phyloP scores from a whole-genome alignment of 2,113 vertebrate species.

The Nettapus auritus region DNA sequence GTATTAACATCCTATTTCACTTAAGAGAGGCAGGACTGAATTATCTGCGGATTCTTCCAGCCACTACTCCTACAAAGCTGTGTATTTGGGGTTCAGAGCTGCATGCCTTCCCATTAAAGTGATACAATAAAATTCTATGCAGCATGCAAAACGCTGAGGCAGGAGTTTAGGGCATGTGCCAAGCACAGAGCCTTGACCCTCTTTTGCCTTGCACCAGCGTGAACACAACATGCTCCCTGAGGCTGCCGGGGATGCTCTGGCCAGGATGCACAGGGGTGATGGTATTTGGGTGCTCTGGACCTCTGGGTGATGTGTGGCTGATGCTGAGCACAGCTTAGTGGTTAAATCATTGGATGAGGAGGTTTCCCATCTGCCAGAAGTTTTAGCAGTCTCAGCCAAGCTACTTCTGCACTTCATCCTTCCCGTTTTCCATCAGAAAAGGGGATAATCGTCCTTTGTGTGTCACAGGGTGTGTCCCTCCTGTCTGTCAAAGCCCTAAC shows the following conservation, averaged over 20 bases:
- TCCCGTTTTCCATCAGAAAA: not conserved
- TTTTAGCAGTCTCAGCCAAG: not conserved
- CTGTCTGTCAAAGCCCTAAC: not conserved
- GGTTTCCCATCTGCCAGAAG: not conserved
- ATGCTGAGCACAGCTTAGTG: too few relatives aligned
- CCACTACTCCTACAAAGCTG: conserved; percentile 51
- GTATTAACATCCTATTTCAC: conserved; percentile 71
- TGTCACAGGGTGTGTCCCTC: not conserved
- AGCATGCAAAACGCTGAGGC: conserved; percentile 43
- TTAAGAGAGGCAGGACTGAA: conserved; percentile 63
- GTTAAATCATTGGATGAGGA: not conserved
- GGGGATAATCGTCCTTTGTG: not conserved
- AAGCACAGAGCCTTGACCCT: accelerated
- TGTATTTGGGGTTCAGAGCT: conserved; percentile 59
- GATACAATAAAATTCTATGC: conserved; percentile 26
- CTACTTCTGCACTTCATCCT: not conserved
- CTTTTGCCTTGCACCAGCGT: not conserved
- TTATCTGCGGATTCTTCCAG: conserved; percentile 69
- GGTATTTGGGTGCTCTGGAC: not conserved
- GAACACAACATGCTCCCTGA: not conserved
- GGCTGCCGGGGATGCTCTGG: not conserved
- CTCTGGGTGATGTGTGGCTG: not conserved
- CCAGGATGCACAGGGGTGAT: not conserved
- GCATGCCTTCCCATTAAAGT: conserved; percentile 46
- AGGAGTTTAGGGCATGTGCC: not conserved